phyloP scores from a whole-genome alignment of 2,888 invertebrate species.

The Loripinus fragilis region DNA sequence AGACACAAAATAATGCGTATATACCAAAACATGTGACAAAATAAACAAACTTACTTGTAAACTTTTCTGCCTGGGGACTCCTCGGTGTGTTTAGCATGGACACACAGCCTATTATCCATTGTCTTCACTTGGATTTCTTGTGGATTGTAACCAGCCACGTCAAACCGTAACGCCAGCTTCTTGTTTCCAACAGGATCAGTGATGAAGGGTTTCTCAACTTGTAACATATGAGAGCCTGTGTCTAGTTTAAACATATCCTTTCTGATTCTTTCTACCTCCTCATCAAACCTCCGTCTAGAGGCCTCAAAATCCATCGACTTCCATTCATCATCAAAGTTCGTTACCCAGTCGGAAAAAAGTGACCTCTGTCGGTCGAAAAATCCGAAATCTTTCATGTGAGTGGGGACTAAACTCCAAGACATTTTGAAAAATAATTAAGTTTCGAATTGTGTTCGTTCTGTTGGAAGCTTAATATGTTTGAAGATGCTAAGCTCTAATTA shows the following conservation, averaged over 20 bases:
- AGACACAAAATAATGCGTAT: too few species aligned
- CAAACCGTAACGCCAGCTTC: constrained; percentile 95
- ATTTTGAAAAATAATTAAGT: not conserved
- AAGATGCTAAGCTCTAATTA: not conserved
- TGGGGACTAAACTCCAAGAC: constrained; percentile 52
- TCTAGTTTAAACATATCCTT: constrained; percentile 70
- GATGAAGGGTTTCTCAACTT: constrained; percentile 72
- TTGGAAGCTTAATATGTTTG: too few species aligned
- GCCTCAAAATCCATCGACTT: constrained; percentile 50
- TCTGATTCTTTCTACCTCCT: constrained; percentile 66
- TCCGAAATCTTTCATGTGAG: constrained; percentile 44
- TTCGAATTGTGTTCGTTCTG: not conserved
- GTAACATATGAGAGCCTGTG: constrained; percentile 58
- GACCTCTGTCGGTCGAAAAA: constrained; percentile 59
- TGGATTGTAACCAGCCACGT: constrained; percentile 96
- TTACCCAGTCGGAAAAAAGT: constrained; percentile 53
- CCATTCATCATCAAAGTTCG: constrained; percentile 60
- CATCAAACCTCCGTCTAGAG: constrained; percentile 59
- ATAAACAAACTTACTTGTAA: constrained; percentile 85
- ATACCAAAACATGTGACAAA: too few species aligned
- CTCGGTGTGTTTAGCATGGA: constrained; percentile 99
- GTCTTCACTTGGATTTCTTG: constrained; percentile 99
- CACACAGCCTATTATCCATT: constrained; percentile 96
- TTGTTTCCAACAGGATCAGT: constrained; percentile 90
- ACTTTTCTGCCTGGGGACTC: constrained; percentile 98